These are phyloP conservation scores for Habroteleia sp. DNA, from an alignment of 2,888 invertebrate genomes.

Conservation along the genomic window DNA sequence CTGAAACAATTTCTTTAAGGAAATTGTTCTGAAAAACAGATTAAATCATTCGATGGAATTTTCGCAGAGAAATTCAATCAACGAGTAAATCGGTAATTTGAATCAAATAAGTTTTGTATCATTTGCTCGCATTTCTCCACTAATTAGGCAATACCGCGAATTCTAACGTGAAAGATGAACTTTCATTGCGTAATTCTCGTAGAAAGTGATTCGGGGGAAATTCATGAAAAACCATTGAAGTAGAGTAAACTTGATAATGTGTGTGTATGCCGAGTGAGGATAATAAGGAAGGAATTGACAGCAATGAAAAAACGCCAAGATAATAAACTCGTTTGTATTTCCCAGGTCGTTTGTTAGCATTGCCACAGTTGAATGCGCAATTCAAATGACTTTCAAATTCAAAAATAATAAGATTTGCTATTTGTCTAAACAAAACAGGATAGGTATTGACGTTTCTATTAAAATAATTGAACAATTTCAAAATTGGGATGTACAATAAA, in stretches of 20 bases:
- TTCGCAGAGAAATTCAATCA: constrained; percentile 22
- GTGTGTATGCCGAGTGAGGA: constrained; percentile 3
- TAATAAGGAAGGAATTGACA: constrained; percentile 18
- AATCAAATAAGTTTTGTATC: constrained; percentile 8
- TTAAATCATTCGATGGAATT: too few species aligned
- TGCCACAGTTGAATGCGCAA: constrained; percentile 34
- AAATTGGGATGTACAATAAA: too few species aligned
- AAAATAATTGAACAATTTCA: too few species aligned
- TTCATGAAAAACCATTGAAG: constrained; percentile 12
- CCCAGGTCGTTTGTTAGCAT: constrained; percentile 43
- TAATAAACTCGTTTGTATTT: too few species aligned
- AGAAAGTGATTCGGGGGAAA: constrained; percentile 32
- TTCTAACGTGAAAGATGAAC: constrained; percentile 31
- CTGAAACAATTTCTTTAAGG: too few species aligned
- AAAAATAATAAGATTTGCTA: too few species aligned
- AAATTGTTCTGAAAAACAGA: too few species aligned
- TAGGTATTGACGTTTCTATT: too few species aligned
- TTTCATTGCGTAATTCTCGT: constrained; percentile 40
- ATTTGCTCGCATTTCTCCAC: constrained; percentile 25
- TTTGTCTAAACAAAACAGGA: too few species aligned
- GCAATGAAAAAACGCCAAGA: too few species aligned
- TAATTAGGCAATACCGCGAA: constrained; percentile 16
- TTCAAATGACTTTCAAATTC: constrained; percentile 41
- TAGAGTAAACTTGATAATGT: constrained; percentile 23
- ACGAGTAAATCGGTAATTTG: constrained; percentile 14